Conservation (phyloP, 2,797 vertebrate genomes). For the Catostomus latipinnis region DNA sequence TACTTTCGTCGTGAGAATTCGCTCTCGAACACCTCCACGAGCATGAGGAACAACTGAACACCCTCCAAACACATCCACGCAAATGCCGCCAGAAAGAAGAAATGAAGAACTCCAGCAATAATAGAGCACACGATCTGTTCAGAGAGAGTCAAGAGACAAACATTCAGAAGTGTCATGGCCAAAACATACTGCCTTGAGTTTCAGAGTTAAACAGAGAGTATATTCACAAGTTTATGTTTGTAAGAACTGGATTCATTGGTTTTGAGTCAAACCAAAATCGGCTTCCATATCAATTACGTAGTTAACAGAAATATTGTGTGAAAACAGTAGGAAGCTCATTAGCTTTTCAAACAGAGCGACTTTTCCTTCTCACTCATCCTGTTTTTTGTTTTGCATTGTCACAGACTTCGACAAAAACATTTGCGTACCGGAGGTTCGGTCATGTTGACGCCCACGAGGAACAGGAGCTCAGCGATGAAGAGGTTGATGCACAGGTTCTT, state of each 20-base stretch:
- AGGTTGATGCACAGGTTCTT: slow-evolving; percentile 99
- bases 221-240: no score
- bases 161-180: background rate
- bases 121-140: slow-evolving; percentile 93
- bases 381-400: background rate
- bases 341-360: background rate
- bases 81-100: slow-evolving; percentile 97
- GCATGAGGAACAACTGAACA: slow-evolving; percentile 97
- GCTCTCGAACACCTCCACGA: slow-evolving; percentile 98
- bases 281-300: no score
- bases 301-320: no score
- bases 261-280: no score
- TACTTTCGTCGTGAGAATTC: slow-evolving; percentile 98
- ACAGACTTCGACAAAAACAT: background rate
- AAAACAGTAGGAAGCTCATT: no score
- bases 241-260: no score
- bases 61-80: slow-evolving; percentile 98
- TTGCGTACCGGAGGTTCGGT: slow-evolving; percentile 86
- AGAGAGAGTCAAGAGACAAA: background rate
- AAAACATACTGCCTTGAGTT: no score
- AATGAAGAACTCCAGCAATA: slow-evolving; percentile 94
- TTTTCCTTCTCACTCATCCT: no score
- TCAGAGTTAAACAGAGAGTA: no score
- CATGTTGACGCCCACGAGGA: slow-evolving; percentile 97
- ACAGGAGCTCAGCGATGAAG: slow-evolving; percentile 96